phyloP scores from a whole-genome alignment of 2,797 vertebrate genomes.

The Fistularia tabacaria region DNA sequence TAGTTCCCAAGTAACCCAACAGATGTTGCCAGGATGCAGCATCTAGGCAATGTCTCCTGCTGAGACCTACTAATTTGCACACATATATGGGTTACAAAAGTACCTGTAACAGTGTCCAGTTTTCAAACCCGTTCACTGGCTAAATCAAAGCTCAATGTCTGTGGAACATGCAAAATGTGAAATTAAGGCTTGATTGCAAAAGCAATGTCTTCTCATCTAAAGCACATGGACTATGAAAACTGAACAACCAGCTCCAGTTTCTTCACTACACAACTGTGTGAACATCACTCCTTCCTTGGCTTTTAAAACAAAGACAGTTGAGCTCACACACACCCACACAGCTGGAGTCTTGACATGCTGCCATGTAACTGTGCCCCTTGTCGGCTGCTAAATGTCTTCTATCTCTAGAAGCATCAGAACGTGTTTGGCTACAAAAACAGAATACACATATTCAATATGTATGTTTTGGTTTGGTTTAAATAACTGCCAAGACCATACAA shows the following conservation, averaged over 20 bases:
- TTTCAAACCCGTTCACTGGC: conserved; percentile 29
- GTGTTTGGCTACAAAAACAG: conserved; percentile 33
- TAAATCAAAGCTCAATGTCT: conserved; percentile 26
- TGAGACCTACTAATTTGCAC: conserved; percentile 17
- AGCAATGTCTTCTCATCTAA: conserved; percentile 38
- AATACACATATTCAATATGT: conserved; percentile 25
- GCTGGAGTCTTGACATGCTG: conserved; percentile 16
- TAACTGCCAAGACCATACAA: conserved; percentile 22
- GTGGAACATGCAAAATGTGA: conserved; percentile 6
- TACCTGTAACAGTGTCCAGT: conserved; percentile 37
- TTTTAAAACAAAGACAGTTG: conserved; percentile 20
- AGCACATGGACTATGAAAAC: conserved; percentile 7
- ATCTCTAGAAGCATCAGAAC: conserved; percentile 25
- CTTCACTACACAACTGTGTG: conserved; percentile 14
- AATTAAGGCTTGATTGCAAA: conserved; percentile 52
- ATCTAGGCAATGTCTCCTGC: conserved; percentile 13
- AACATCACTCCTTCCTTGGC: conserved; percentile 18
- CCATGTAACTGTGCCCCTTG: not conserved
- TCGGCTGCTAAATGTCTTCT: not conserved
- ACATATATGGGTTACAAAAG: conserved; percentile 20
- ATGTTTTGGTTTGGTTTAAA: conserved; percentile 64
- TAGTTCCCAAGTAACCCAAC: conserved; percentile 26
- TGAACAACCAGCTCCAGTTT: conserved; percentile 21
- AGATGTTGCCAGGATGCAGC: conserved; percentile 33
- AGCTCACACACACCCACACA: conserved; percentile 6